phyloP scores from a whole-genome alignment of 2,888 invertebrate genomes.

The Drosophila greeni region DNA sequence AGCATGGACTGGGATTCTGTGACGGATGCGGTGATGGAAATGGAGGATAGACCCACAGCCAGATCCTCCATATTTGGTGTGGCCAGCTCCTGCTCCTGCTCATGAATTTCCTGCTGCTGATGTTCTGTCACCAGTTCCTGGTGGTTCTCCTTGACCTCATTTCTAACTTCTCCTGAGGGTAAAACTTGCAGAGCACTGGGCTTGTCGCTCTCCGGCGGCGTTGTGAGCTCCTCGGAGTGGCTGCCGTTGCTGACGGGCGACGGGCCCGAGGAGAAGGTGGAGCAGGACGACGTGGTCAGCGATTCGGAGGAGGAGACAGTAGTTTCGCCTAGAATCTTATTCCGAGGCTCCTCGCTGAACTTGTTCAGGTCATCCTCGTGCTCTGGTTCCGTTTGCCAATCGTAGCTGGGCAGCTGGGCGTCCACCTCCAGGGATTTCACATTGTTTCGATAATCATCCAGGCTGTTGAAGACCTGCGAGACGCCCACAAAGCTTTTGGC shows the following conservation, averaged over 20 bases:
- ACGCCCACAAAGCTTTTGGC: slow-evolving; percentile 80
- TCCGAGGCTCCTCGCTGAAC: slow-evolving; percentile 60
- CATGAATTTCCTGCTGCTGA: background rate
- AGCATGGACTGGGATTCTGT: slow-evolving; percentile 67
- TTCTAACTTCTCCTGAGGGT: background rate
- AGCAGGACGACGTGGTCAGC: slow-evolving; percentile 78
- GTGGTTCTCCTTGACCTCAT: background rate
- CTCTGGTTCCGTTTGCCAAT: slow-evolving; percentile 54
- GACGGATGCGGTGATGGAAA: slow-evolving; percentile 69
- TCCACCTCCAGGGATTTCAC: slow-evolving; percentile 70
- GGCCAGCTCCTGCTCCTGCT: background rate
- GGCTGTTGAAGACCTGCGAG: slow-evolving; percentile 83
- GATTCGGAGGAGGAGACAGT: slow-evolving; percentile 74
- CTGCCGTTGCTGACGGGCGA: slow-evolving; percentile 69
- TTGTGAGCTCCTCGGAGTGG: slow-evolving; percentile 67
- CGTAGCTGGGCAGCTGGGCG: slow-evolving; percentile 46
- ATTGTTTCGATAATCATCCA: slow-evolving; percentile 81
- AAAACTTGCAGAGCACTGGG: slow-evolving; percentile 40
- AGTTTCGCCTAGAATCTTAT: slow-evolving; percentile 37
- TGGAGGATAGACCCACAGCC: slow-evolving; percentile 77
- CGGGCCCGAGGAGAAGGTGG: slow-evolving; percentile 78
- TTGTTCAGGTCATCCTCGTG: slow-evolving; percentile 71
- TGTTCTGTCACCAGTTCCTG: slow-evolving; percentile 5
- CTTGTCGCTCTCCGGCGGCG: slow-evolving; percentile 43
- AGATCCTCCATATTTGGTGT: slow-evolving; percentile 67